Percentiles rank a stretch among this genome's conserved stretches.
phyloP scores from a whole-genome alignment of 2,797 vertebrate genomes.

The Karalla daura region DNA sequence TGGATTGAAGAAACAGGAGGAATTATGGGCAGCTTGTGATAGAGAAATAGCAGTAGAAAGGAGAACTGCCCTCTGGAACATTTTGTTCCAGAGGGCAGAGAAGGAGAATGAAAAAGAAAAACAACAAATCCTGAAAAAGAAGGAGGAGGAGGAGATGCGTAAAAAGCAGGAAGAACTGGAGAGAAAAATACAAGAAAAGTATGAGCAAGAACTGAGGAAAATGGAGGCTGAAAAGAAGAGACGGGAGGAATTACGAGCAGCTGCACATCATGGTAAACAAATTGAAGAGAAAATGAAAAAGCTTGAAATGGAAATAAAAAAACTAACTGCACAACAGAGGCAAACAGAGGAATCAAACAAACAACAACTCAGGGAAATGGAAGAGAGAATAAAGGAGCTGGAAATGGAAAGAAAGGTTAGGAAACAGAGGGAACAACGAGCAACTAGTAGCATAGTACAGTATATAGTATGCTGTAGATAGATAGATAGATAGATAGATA shows the following conservation, averaged over 20 bases:
- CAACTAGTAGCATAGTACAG: no score
- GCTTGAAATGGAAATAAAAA: fast-evolving
- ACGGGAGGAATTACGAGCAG: neutral
- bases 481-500: no score
- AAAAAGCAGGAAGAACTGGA: neutral
- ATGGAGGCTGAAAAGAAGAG: neutral
- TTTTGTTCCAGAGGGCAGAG: neutral
- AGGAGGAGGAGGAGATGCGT: neutral
- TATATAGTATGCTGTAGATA: no score
- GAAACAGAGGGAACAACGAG: fast-evolving
- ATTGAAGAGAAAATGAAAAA: neutral
- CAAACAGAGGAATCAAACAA: neutral
- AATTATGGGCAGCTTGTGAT: fast-evolving
- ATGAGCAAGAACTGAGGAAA: neutral
- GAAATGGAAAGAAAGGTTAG: neutral
- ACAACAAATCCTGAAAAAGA: neutral
- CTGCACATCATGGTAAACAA: fast-evolving
- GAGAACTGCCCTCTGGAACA: neutral
- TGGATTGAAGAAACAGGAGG: neutral
- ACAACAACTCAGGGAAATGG: neutral
- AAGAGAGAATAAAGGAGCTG: neutral
- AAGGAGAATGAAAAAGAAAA: neutral
- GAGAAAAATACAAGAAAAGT: neutral
- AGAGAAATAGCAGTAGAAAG: neutral
- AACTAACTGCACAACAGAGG: fast-evolving